Evolutionary conservation across 2,888 invertebrate genomes (phyloP).

Genomic region (Tholera decimalis): DNA sequence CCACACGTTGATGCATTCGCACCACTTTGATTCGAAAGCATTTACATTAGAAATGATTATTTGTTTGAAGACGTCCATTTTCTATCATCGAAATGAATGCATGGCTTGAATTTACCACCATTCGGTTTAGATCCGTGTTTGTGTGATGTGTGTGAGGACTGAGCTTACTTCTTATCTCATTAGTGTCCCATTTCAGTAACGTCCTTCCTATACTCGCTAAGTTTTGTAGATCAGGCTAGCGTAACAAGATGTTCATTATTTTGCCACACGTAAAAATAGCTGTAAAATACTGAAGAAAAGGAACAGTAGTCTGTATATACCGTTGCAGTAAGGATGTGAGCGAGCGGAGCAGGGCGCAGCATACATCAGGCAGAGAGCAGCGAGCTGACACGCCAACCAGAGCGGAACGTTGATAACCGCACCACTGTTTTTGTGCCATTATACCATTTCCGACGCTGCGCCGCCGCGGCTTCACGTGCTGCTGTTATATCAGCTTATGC

Average conservation of each 20-base stretch:
- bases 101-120: neutral
- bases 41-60: constrained; percentile 13
- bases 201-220: neutral
- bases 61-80: neutral
- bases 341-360: constrained; percentile 30
- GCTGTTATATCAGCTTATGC: constrained; percentile 36
- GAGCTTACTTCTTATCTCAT: neutral
- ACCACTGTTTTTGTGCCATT: constrained; percentile 68
- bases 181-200: neutral
- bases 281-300: constrained; percentile 34
- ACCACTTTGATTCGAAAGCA: constrained; percentile 12
- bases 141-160: neutral
- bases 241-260: constrained; percentile 1
- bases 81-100: neutral
- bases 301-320: constrained; percentile 57
- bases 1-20: constrained; percentile 2
- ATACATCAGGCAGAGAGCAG: constrained; percentile 65
- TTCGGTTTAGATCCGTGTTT: neutral
- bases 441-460: constrained; percentile 64
- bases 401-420: constrained; percentile 77
- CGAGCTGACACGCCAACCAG: constrained; percentile 76
- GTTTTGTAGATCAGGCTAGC: neutral
- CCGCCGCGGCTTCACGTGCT: constrained; percentile 45
- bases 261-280: constrained; percentile 8
- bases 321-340: constrained; percentile 59